phyloP scores from a whole-genome alignment of 2,888 invertebrate species.

The Dryobota labecula region DNA sequence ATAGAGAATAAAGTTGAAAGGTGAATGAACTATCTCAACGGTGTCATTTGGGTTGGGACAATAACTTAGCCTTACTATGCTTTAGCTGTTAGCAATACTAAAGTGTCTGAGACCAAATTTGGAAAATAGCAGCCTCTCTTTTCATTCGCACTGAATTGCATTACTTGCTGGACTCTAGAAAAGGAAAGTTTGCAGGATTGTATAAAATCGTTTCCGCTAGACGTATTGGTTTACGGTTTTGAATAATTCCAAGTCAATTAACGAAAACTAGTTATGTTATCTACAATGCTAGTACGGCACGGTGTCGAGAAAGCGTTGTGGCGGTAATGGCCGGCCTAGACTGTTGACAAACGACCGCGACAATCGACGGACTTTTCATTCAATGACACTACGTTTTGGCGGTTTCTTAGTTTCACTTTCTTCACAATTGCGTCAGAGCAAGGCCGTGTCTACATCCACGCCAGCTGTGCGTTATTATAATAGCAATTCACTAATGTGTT shows the following conservation, averaged over 20 bases:
- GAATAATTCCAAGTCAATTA: constrained; percentile 74
- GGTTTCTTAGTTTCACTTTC: constrained; percentile 86
- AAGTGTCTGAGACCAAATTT: constrained; percentile 49
- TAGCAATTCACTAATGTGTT: constrained; percentile 75
- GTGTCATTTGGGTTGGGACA: constrained; percentile 16
- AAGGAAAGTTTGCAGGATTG: constrained; percentile 49
- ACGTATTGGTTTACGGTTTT: constrained; percentile 66
- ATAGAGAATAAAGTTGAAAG: constrained; percentile 19
- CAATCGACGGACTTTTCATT: constrained; percentile 75
- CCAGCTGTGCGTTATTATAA: constrained; percentile 72
- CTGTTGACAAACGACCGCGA: constrained; percentile 78
- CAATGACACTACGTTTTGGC: constrained; percentile 77
- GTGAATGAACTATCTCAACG: constrained; percentile 26
- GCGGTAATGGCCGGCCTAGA: constrained; percentile 71
- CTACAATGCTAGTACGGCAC: constrained; percentile 65
- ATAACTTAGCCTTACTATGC: constrained; percentile 17
- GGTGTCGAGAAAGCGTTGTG: constrained; percentile 75
- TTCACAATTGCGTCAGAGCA: constrained; percentile 78
- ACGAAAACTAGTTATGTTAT: constrained; percentile 70
- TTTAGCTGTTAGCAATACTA: constrained; percentile 25
- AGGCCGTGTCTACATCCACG: constrained; percentile 76
- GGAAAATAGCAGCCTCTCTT: constrained; percentile 46
- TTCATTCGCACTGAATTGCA: constrained; percentile 31
- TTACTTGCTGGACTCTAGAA: constrained; percentile 34
- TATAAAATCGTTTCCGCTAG: constrained; percentile 60